Evolutionary conservation across 2,888 invertebrate species (phyloP), one percentile per base, ranked within the genome.

Genomic region (Thymelicus acteon): DNA sequence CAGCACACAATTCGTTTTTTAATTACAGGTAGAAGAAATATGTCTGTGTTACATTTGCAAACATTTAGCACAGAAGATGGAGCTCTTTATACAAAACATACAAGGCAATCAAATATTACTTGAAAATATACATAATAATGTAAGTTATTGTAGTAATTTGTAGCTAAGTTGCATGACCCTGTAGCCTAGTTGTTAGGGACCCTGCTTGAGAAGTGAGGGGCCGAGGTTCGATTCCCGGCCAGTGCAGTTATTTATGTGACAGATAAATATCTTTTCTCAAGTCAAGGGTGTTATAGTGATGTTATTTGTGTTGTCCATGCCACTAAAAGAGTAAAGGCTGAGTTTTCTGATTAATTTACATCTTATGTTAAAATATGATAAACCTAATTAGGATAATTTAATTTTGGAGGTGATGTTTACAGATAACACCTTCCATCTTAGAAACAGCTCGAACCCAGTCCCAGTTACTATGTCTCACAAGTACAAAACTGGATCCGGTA

Each of bases 61-160:
- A 49, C 82, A 81, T 62, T 75, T 87, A 49, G 85, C 85, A 0
- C 80, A 85, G 60, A 85, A 84, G 49, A 78, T 85, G 0, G 90
- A 91, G 60, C 31, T 73, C 1, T 90, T 92, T 60, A 83, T 91
- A 66, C 82, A 86, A 62, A 88, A 83, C 81, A 89, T 90, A 0
- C 84, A 87, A 49, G 88, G 78, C 64, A 89, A 91, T 76, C 89
- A 91, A 72, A 79, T 85, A 39, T 74, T 86, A 48, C 72, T 92
- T 70, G 82, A 86, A 67, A 90, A 86, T 67, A 79, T 82, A 70
- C 75, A 80, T 19, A 81, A 76, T 24, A 80, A 77, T 78, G 91
- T 91, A 82, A 83, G 88, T 85, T 68, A 44, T 54, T 52, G 44
- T 31, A 39, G 6, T 40, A 39, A 39, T 60, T 7, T 60, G 12